A percentile compares a stretch with the other conserved stretches of the same genome.
These are phyloP conservation scores for Siniperca obscura DNA, from an alignment of 2,797 vertebrate genomes.

Conservation along the genomic window DNA sequence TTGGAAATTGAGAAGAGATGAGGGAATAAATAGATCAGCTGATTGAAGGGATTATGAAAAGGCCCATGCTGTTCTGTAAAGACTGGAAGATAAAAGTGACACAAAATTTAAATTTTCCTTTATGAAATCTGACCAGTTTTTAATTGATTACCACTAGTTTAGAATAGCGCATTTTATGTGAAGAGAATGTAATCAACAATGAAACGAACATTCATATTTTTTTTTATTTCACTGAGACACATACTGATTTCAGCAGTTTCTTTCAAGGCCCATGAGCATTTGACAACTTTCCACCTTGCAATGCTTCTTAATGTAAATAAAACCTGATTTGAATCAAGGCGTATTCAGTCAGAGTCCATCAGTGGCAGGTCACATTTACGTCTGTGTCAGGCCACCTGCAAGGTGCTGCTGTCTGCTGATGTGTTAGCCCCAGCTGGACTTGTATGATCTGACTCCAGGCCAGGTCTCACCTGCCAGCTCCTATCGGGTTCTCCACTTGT, in stretches of 20 bases:
- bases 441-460: constrained; percentile 83
- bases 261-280: constrained; percentile 30
- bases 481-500: constrained; percentile 75
- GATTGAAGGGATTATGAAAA: constrained; percentile 52
- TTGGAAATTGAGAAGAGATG: constrained; percentile 60
- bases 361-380: constrained; percentile 79
- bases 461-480: constrained; percentile 87
- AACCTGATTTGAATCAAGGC: constrained; percentile 66
- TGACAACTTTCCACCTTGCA: constrained; percentile 33
- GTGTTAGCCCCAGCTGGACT: constrained; percentile 84
- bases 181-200: background rate
- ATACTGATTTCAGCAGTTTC: constrained; percentile 10
- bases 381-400: constrained; percentile 80
- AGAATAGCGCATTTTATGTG: background rate
- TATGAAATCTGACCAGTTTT: constrained; percentile 11
- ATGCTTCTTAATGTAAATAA: constrained; percentile 60
- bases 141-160: background rate
- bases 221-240: background rate
- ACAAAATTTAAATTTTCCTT: constrained; percentile 5
- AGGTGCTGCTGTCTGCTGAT: constrained; percentile 71
- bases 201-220: background rate
- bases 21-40: constrained; percentile 56
- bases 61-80: constrained; percentile 34
- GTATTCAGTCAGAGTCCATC: constrained; percentile 69
- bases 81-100: constrained; percentile 16